These are phyloP conservation scores for Cinara cedri DNA, from an alignment of 2,888 invertebrate genomes.

Conservation along the genomic window DNA sequence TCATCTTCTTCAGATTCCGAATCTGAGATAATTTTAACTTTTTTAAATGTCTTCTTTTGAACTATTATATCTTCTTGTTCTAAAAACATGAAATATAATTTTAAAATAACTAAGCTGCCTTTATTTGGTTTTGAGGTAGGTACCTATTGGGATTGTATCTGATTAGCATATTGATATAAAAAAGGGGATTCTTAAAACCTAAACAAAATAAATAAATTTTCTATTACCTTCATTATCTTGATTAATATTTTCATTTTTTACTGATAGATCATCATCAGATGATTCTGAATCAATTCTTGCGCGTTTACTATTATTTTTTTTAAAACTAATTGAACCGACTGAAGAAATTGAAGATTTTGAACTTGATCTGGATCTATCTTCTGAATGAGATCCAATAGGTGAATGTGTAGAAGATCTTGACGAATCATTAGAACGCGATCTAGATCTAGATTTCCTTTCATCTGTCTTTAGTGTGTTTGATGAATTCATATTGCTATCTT, in stretches of 20 bases:
- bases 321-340: constrained; percentile 58
- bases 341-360: constrained; percentile 55
- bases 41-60: constrained; percentile 61
- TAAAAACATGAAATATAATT: constrained; percentile 5
- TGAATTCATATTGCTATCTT: background rate
- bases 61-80: constrained; percentile 24
- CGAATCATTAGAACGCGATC: constrained; percentile 59
- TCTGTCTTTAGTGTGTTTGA: constrained; percentile 25
- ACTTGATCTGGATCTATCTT: constrained; percentile 59
- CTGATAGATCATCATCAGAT: constrained; percentile 60
- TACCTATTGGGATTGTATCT: no score
- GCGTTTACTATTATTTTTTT: constrained; percentile 61
- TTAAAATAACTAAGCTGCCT: background rate
- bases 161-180: no score
- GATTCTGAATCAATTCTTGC: constrained; percentile 60
- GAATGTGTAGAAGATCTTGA: constrained; percentile 60
- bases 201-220: no score
- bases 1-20: constrained; percentile 70
- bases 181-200: no score
- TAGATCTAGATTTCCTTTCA: constrained; percentile 60
- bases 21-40: constrained; percentile 63
- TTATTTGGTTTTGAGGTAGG: no score
- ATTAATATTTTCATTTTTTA: constrained; percentile 24
- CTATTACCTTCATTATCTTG: constrained; percentile 53
- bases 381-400: constrained; percentile 54